Percentiles rank a stretch among this genome's conserved stretches.
Conservation (phyloP, 2,113 vertebrate species). For the Ameiurus melas region DNA sequence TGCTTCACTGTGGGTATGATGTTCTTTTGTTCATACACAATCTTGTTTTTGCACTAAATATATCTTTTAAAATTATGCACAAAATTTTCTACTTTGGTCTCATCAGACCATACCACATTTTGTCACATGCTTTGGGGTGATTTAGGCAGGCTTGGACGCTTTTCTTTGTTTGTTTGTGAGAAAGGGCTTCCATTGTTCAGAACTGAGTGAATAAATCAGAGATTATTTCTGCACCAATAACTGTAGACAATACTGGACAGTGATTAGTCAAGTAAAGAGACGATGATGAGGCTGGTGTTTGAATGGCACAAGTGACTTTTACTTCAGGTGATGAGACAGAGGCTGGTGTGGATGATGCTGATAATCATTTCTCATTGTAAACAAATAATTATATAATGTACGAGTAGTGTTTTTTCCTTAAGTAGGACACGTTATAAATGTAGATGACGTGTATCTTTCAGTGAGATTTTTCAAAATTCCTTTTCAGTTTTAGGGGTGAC, state of each 20-base stretch:
- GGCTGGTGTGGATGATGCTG: background rate
- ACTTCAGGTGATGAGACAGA: background rate
- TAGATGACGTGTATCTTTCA: background rate
- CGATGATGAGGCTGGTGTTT: background rate
- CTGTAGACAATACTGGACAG: background rate
- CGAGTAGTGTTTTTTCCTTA: background rate
- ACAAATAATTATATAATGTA: background rate
- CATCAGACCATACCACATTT: background rate
- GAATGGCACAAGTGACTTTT: background rate
- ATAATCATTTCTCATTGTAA: background rate
- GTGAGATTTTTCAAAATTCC: background rate
- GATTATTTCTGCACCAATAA: background rate
- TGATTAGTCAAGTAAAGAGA: background rate
- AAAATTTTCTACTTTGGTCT: background rate
- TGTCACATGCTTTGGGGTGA: background rate
- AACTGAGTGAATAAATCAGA: background rate
- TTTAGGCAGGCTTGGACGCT: background rate
- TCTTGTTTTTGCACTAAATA: too few species aligned
- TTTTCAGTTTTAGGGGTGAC: background rate
- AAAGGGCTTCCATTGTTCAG: background rate
- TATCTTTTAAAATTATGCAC: background rate
- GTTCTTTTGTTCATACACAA: too few species aligned
- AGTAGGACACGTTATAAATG: background rate
- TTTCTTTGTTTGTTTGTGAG: background rate
- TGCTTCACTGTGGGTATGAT: background rate